Evolutionary conservation across 1,140 invertebrate species (phyloP).

Genomic region (Reticulitermes speratus): DNA sequence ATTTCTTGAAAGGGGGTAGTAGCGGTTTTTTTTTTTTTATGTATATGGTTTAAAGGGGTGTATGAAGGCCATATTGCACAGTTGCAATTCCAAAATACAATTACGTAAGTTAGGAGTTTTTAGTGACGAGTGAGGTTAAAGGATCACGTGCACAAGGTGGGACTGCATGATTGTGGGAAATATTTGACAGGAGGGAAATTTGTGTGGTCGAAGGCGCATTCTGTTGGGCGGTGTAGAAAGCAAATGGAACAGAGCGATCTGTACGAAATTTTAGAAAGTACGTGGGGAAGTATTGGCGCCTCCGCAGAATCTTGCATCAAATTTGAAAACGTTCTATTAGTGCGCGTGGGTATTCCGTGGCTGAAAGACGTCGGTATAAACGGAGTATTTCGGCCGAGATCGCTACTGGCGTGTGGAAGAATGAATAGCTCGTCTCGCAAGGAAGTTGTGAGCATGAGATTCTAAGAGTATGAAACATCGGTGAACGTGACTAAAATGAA

Average conservation of each 20-base stretch:
- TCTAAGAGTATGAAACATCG: background rate
- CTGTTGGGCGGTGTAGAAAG: no score
- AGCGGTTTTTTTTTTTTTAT: no score
- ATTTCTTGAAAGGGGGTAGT: no score
- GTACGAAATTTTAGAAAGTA: background rate
- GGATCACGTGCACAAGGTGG: no score
- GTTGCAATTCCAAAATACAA: no score
- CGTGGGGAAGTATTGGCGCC: background rate
- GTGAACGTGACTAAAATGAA: background rate
- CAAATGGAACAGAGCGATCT: background rate
- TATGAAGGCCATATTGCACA: no score
- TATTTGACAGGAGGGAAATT: no score
- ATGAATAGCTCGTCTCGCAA: background rate
- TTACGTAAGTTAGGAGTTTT: no score
- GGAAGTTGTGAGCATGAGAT: background rate
- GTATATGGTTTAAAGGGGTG: no score
- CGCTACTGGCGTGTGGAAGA: background rate
- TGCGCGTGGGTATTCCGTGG: background rate
- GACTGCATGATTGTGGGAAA: no score
- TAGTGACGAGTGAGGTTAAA: no score
- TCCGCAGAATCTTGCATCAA: background rate
- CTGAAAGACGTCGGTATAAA: background rate
- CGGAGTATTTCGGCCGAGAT: background rate
- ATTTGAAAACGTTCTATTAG: background rate
- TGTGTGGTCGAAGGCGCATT: no score